Evolutionary conservation across 2,797 vertebrate genomes (phyloP), one percentile per base, ranked within the genome.

Genomic region (Channallabes apus): DNA sequence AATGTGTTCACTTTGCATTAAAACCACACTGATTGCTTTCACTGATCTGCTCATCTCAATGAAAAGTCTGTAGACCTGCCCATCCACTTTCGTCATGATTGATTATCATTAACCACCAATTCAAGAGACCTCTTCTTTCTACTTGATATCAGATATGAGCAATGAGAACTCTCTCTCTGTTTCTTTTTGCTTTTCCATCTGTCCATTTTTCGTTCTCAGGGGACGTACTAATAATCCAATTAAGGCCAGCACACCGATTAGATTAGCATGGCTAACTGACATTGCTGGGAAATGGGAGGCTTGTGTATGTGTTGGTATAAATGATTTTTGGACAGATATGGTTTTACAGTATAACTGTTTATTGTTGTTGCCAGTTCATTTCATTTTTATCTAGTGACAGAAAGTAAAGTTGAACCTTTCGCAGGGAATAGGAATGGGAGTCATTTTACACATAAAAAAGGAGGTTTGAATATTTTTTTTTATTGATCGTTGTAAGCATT

Each of bases 91-190:
- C 38, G 29, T 35, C 58, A 61, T 79, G 58, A 38, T n/a, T 62
- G 32, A 35, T 62, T 62, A 8, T 38, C 76, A 61, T 61, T 38
- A 78, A 0, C 14, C 29, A 35, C 76, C 24, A 59, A 59, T 27
- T 58, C 27, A 56, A 76, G 27, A 76, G 51, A 76, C 51, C 41
- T 56, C 58, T 76, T 29, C 73, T 56, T 58, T 76, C n/a, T 75
- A 29, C 15, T 32, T 76, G 51, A 1, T 15, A 27, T 38, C 46
- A 41, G 35, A 73, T 51, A 51, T 46, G 24, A 73, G 41, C 69
- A 68, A 20, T 35, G 18, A 12, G 46, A 46, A n/a, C 4, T 29
- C 46, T 76, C 4, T 58, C 54, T 12, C 15, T 32, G n/a, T 12
- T 46, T 38, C 32, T 69, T 5, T 18, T 6, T 69, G 12, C 24